Base-by-base conservation (phyloP, 30 jellyfish, hydroid and myxozoan species). In the Turritopsis dohrnii region DNA sequence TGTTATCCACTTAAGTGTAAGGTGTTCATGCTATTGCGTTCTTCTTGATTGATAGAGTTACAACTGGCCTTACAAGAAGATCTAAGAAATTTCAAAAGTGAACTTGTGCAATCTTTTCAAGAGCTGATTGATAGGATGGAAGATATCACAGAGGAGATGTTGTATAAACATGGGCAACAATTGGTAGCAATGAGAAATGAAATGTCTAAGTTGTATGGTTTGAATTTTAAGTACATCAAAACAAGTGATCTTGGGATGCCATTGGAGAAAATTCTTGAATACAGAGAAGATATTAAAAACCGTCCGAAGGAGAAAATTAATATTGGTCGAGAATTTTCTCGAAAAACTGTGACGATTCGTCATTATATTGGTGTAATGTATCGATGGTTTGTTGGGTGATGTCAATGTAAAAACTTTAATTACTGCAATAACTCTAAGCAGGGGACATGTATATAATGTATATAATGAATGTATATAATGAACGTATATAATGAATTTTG, bases 201-300 rank as follows among this genome's bases (percentile, higher is more conserved):
- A 69, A 69, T 69, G 77, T 69, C 77, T 23, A 69, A 69, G 19
- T n/a, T n/a, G 22, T 69, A 69, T 69, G 77, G 77, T 27, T 17
- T 69, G 17, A 69, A 69, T 19, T 69, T 69, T 19, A 69, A 69
- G 22, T 69, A 69, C 30, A 27, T 69, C 31, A 69, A 1, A 69
- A 23, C 77, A 19, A 69, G 77, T 69, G 77, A 69, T 23, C 77
- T 69, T 23, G 77, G 77, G 28, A 27, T 69, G 77, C 77, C 77
- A 69, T 69, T 69, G 5, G 77, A 69, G 22, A 69, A 69, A 0
- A 69, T 69, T 69, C 77, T 69, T 1, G 77, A 69, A 19, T 69
- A 69, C 30, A 69, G 30, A 0, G 77, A 69, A 19, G 77, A 69
- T 19, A 23, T 69, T 21, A 69, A 69, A 69, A 69, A 69, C 19